A percentile compares a stretch with the other conserved stretches of the same genome.
Conservation (phyloP, 2,797 vertebrate species). For the Loris lydekkerianus region DNA sequence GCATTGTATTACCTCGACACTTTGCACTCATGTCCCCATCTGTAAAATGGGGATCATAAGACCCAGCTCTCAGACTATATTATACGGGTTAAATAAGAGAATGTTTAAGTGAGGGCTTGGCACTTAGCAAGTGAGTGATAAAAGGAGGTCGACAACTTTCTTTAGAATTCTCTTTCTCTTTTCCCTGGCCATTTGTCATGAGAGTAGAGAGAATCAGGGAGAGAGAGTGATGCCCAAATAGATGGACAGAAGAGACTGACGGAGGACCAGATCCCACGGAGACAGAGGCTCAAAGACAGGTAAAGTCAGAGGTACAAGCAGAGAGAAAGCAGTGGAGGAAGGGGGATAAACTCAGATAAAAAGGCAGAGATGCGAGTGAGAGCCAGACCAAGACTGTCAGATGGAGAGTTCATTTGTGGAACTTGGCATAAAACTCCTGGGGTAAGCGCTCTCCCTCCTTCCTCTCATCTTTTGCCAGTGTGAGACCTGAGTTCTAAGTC, state of each 20-base stretch:
- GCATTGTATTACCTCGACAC: conserved; percentile 18
- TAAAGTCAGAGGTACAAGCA: conserved; percentile 5
- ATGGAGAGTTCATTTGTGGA: not conserved
- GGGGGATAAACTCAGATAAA: not conserved
- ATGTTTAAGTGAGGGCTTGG: conserved; percentile 43
- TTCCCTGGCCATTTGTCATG: conserved; percentile 4
- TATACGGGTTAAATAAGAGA: conserved; percentile 61
- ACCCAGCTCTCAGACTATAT: conserved; percentile 9
- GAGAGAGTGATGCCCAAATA: not conserved
- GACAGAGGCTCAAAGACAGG: not conserved
- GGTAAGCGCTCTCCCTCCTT: not conserved
- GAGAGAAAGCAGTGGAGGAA: not conserved
- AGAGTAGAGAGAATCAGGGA: not conserved
- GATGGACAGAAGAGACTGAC: not conserved
- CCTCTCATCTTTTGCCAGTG: not conserved
- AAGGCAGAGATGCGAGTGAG: not conserved
- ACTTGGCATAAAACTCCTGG: not conserved
- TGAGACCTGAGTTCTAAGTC: conserved; percentile 8
- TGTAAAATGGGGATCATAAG: conserved; percentile 64
- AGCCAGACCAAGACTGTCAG: not conserved
- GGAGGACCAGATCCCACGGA: not conserved
- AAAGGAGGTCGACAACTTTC: conserved; percentile 41
- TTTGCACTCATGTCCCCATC: conserved; percentile 70
- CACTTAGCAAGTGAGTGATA: conserved; percentile 29
- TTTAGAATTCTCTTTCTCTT: conserved; percentile 43